Evolutionary conservation across 2,113 vertebrate species (phyloP), one percentile per base, ranked within the genome.

Genomic region (Silurus meridionalis): DNA sequence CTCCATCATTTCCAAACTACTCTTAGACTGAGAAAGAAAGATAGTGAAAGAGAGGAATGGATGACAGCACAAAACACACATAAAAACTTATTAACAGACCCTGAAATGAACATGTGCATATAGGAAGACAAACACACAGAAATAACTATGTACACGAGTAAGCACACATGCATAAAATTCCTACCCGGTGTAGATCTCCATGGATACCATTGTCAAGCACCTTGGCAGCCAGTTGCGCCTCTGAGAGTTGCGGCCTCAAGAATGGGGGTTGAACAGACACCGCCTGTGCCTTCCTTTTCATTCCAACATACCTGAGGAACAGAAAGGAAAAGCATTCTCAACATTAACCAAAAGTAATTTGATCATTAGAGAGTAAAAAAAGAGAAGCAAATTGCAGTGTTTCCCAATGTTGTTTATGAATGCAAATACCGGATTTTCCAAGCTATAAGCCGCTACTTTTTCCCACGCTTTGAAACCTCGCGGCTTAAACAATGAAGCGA

Each of bases 181-280:
- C 93, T 92, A 98, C 98, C 96, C 96, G 93, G 93, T 96, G 96
- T 90, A 98, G 94, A 71, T 98, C 97, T 91, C 96, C 97, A 89
- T 98, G 97, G 86, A 99, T 97, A 89, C 98, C 98, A 0, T 99
- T 99, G 93, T 99, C 97, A 93, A 99, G 95, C 89, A 99, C 96
- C 94, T 99, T 99, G 90, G 97, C 93, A 15, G 93, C 93, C 94
- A 83, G 96, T 93, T 95, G 97, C 84, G 94, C 96, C 91, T 89
- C 97, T 23, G 14, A 96, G 94, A 97, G 93, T 88, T 97, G 96
- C 0, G 96, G 97, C 69, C 96, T 93, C 88, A 98, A 91, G 92
- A 99, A 99, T 0, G 98, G 97, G 46, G 98, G 97, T 90, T 96
- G 95, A 80, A 99, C 95, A 52, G 95, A 92, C 86, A 97, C 94